Percentiles rank a stretch among this genome's conserved stretches.
Evolutionary conservation across 1,140 invertebrate genomes (phyloP).

Genomic region (Asbolus verrucosus): DNA sequence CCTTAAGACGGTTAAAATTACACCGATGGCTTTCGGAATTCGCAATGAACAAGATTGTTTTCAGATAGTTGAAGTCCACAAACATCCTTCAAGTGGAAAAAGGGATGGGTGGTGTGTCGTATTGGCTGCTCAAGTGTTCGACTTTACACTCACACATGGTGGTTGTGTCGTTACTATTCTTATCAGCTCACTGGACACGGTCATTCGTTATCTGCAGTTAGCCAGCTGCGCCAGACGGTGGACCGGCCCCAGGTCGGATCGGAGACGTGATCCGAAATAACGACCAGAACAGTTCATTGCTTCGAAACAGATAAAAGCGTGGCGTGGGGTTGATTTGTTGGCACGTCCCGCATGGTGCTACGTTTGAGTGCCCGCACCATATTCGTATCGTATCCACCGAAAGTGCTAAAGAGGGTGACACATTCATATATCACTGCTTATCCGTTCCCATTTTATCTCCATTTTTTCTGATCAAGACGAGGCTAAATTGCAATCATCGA

Average conservation of each 20-base stretch:
- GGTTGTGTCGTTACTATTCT: conserved; percentile 29
- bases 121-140: too few species aligned
- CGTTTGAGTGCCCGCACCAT: background rate
- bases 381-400: too few species aligned
- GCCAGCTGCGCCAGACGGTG: conserved; percentile 21
- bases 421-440: conserved; percentile 15
- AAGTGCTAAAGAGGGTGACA: conserved; percentile 8
- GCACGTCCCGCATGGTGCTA: conserved; percentile 24
- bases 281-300: conserved; percentile 25
- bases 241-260: conserved; percentile 20
- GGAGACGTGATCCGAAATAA: conserved; percentile 35
- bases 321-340: conserved; percentile 29
- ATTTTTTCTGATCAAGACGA: background rate
- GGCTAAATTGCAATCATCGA: conserved; percentile 9
- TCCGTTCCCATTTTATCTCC: conserved; percentile 1
- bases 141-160: too few species aligned
- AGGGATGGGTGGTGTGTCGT: too few species aligned
- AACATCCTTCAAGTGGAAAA: too few species aligned
- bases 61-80: too few species aligned
- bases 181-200: conserved; percentile 18
- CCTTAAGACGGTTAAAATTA: too few species aligned
- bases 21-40: too few species aligned
- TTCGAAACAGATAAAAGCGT: conserved; percentile 33
- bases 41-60: too few species aligned
- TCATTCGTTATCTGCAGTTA: conserved; percentile 33